Base-by-base conservation (phyloP, 2,888 invertebrate genomes). In the Danaus chrysippus region DNA sequence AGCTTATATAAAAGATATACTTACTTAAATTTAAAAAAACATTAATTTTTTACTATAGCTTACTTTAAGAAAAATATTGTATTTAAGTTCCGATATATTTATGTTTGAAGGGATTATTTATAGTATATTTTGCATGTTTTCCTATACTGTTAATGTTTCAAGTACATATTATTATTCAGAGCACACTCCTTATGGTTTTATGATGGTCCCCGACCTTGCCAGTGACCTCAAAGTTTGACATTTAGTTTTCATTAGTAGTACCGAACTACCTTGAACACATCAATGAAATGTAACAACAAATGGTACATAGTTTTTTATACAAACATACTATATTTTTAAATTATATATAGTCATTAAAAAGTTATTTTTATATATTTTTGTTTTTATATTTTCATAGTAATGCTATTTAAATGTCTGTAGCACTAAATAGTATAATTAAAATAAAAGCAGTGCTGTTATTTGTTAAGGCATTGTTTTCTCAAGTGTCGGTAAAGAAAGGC, bases 401-500 rank as follows among this genome's bases (percentile, higher is more conserved):
- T 23, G 19, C 23, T 61, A 49, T 56, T 49, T 41, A 17, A 52
- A 23, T 17, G 42, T 55, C 17, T 56, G 52, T 13, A 43, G 5
- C 23, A 59, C 54, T 53, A 56, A 44, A 63, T 59, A 59, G 59
- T 57, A 59, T 43, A 54, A 61, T 65, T 42, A 52, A 12, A 56
- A 53, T 42, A 58, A 54, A 41, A 56, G 59, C 46, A 62, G 64
- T 70, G 63, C 66, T 65, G 62, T 52, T 62, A 59, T 58, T 60
- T 54, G 66, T 63, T 55, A 63, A 59, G 59, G 57, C 61, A 52
- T 55, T 85, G 77, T 86, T 85, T 78, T 73, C 77, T 80, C 86
- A 86, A 84, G 77, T 86, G 86, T 71, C 68, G 69, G 56, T 54
- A 57, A 70, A 72, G 72, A 75, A 74, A 75, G 67, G 72, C 76